Evolutionary conservation across 2,113 vertebrate genomes (phyloP), one percentile per base, ranked within the genome.

Genomic region (Aptenodytes patagonicus): DNA sequence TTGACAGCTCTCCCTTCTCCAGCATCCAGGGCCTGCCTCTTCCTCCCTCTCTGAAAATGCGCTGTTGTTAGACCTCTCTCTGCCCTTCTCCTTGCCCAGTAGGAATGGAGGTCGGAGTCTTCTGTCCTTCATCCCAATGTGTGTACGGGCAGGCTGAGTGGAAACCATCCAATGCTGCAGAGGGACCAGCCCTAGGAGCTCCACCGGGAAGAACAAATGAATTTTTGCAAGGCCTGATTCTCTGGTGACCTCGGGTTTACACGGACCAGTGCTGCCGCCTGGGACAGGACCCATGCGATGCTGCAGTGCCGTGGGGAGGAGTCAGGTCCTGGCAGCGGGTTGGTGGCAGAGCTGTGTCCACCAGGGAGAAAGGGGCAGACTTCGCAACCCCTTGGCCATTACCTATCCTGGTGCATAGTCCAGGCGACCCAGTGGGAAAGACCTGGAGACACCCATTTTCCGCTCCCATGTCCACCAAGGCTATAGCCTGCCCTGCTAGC

Each of bases 191-290:
- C 66, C 49, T 51, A 61, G 73, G 52, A 94, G 19, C 66, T 87
- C 21, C 57, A 32, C 36, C 22, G 57, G 54, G 44, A 91, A 66
- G 62, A 71, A 57, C 26, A 64, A 72, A 71, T 4, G 32, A 80
- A 64, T 84, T 80, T 80, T 29, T 36, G 28, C 49, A 65, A 89
- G 34, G 38, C 36, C 28, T 57, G 44, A 49, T 83, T 69, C 24
- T 65, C 24, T 4, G 3, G 26, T 71, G 38, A 40, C 57, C 57
- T 72, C 4, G 3, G 77, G 32, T 77, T 91, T 60, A 68, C 64
- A 29, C 0, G 1, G 52, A 49, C 26, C 24, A 49, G 29, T 0
- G 0, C 81, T 82, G 52, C 70, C 4, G 1, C 29, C 25, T 49
- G 60, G 38, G 44, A 21, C 70, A 49, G 84, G 70, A 87, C 49